Base-by-base conservation (phyloP, 1,140 invertebrate genomes). In the Neodiprion pinetum region DNA sequence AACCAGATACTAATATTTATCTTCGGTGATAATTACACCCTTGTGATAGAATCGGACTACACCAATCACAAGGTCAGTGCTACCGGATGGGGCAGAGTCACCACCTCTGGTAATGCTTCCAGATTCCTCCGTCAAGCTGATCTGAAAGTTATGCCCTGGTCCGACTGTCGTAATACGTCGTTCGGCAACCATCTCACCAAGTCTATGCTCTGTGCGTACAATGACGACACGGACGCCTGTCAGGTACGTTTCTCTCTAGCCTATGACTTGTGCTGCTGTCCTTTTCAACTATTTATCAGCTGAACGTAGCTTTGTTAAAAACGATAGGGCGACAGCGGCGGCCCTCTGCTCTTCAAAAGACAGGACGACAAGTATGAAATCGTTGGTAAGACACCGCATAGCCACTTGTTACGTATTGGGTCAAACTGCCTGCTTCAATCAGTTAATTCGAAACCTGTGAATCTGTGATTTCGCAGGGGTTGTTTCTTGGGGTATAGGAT, bases 311-410 rank as follows among this genome's bases (percentile, higher is more conserved):
- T 49, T 9, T 74, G 10, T n/a, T 50, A 5, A 40, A 71, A 47
- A 40, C 81, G 7, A 40, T 79, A 94, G 92, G 93, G 93, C 28
- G 93, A 95, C 80, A 93, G 92, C 74, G 90, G 90, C 21, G 89
- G 89, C 9, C 89, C 90, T 9, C 77, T 90, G 50, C 40, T 90
- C 50, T 84, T 84, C 3, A 82, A 89, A 79, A 82, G 86, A 78
- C 49, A 78, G 1, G 75, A 80, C 72, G 86, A 84, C 68, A 87
- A 80, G 82, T 88, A 88, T 75, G 86, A 90, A 70, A 82, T 84
- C 81, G 82, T 87, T 75, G 89, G 90, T 90, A 86, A 81, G 83
- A 48, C 53, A 71, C 48, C 71, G 40, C 67, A 67, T 67, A 4
- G 14, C 67, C 11, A 67, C 67, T 68, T 12, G 49, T 65, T 68